Base-by-base conservation (phyloP, 2,888 invertebrate species). In the Aspidiotus destructor region DNA sequence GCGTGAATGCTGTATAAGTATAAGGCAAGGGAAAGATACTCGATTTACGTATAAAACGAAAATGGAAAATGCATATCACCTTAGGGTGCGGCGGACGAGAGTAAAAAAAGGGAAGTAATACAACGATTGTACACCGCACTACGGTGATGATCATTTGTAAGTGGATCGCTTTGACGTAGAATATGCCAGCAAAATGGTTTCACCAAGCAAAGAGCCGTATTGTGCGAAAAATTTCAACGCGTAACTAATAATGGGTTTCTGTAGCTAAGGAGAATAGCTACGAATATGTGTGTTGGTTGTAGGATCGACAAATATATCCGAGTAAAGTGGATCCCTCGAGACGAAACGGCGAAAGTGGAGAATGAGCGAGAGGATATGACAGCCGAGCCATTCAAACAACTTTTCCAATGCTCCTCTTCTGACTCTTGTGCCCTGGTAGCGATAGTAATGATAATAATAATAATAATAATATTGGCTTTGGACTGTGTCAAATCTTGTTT, bases 401-500 rank as follows among this genome's bases (percentile, higher is more conserved):
- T 60, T 60, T 28, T 61, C 41, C 42, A 61, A 42, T 61, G 44
- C 67, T 67, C 44, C 57, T 8, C 57, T 52, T 28, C 41, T 60
- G n/a, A 48, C 65, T 16, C 40, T 17, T 17, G 52, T 52, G 17
- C n/a, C 15, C 28, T 54, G 17, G 15, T 5, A 52, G 15, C 15
- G 5, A 52, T 52, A 52, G 15, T 52, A 52, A 52, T 52, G 15
- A 52, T 52, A 52, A 52, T 44, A 57, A 48, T 48, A 65, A 65
- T 65, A 65, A 65, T 65, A 65, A 67, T 67, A 67, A 67, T 67
- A 67, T 67, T 67, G 67, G 67, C 60, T 67, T 58, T 67, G 58
- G 67, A 67, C 67, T 60, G 60, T 67, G 67, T 67, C 67, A 67
- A 67, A 67, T 67, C 67, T 67, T 67, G 67, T 67, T 67, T 67